phyloP scores from a whole-genome alignment of 2,113 vertebrate genomes.

The Trichechus manatus region DNA sequence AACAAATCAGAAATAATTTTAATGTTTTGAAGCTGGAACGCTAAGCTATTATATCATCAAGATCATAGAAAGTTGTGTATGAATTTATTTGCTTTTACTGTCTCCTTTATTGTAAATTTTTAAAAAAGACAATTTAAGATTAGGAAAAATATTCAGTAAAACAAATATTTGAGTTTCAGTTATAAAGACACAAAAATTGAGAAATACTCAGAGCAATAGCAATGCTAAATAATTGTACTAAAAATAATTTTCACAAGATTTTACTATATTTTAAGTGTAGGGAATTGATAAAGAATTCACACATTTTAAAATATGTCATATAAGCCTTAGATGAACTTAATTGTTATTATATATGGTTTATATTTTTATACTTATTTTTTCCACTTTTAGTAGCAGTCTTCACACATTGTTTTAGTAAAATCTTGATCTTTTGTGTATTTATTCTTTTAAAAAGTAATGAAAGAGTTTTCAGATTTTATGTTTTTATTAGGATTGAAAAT shows the following conservation, averaged over 20 bases:
- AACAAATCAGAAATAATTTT: slow-evolving; percentile 51
- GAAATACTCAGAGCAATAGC: not conserved
- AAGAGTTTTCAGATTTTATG: slow-evolving; percentile 1
- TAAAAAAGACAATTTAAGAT: not conserved
- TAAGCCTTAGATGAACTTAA: not conserved
- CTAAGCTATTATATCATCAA: slow-evolving; percentile 17
- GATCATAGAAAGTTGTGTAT: slow-evolving; percentile 26
- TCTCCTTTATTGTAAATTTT: slow-evolving; percentile 1
- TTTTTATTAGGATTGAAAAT: slow-evolving; percentile 60
- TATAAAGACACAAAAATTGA: slow-evolving; percentile 40
- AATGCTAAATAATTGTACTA: not conserved
- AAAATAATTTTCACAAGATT: not conserved
- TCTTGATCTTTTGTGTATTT: not conserved
- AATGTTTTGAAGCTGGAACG: not conserved
- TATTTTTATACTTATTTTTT: slow-evolving; percentile 6
- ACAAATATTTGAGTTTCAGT: slow-evolving; percentile 56
- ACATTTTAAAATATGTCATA: not conserved
- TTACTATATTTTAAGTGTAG: not conserved
- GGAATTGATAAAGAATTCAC: not conserved
- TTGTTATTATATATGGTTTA: not conserved
- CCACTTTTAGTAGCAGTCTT: not conserved
- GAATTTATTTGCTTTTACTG: slow-evolving; percentile 45
- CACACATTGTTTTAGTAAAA: slow-evolving; percentile 25
- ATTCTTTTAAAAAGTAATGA: not conserved
- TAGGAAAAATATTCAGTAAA: slow-evolving; percentile 38